Percentiles rank a stretch among this genome's conserved stretches.
Evolutionary conservation across 2,797 vertebrate species (phyloP).

Genomic region (Discoglossus pictus): DNA sequence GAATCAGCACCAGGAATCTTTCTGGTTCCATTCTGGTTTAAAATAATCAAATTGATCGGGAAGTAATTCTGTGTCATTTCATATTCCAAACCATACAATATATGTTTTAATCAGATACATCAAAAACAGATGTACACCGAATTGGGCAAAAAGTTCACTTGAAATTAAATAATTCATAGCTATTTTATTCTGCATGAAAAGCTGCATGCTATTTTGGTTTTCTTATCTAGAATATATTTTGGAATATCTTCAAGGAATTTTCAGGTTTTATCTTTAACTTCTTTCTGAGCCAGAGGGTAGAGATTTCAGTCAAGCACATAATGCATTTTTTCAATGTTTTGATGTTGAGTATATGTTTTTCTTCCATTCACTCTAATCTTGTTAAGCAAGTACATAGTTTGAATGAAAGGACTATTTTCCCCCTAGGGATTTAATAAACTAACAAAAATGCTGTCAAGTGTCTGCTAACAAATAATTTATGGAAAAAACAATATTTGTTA

Average conservation of each 20-base stretch:
- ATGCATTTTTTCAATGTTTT: constrained; percentile 34
- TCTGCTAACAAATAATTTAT: constrained; percentile 24
- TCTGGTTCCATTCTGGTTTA: too few relatives aligned
- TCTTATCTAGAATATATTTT: constrained; percentile 15
- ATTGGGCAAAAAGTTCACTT: constrained; percentile 29
- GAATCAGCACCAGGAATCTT: too few relatives aligned
- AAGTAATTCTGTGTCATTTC: constrained; percentile 9
- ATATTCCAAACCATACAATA: constrained; percentile 17
- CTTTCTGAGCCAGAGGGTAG: constrained; percentile 40
- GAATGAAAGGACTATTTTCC: constrained; percentile 25
- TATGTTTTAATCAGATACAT: constrained; percentile 28
- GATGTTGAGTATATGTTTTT: constrained; percentile 42
- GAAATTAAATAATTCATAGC: constrained; percentile 40
- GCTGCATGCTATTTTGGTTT: constrained; percentile 10
- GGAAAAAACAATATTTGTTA: background rate
- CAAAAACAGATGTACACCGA: constrained; percentile 34
- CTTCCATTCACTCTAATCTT: constrained; percentile 45
- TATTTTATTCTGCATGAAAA: constrained; percentile 39
- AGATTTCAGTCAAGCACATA: constrained; percentile 48
- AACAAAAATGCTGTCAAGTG: constrained; percentile 20
- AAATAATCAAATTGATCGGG: background rate
- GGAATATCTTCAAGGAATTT: constrained; percentile 31
- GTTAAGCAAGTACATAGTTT: constrained; percentile 33
- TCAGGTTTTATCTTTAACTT: constrained; percentile 12
- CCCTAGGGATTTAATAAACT: constrained; percentile 27